Base-by-base conservation (phyloP, 2,113 vertebrate genomes). In the Cygnus atratus region DNA sequence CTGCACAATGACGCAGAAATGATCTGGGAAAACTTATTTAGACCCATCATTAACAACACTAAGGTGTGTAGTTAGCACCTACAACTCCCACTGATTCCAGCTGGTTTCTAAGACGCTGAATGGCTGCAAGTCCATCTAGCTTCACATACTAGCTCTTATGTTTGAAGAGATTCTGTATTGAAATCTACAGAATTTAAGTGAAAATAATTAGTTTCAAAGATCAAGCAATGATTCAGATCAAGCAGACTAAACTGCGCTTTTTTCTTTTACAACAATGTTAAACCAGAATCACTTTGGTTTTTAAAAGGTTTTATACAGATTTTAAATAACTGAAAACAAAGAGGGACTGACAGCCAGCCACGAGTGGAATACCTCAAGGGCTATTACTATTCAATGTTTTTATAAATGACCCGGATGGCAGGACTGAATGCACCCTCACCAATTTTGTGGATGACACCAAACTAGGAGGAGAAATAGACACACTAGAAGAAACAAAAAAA, bases 401-500 rank as follows among this genome's bases (percentile, higher is more conserved):
- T 70, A 87, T 43, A 59, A 91, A 54, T 11, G 0, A 78, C 17
- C 54, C 3, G 21, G 41, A 72, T 41, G 37, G 84, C 52, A 67
- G 21, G n/a, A 61, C 41, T 0, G 1, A 61, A n/a, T 0, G 1
- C 20, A 79, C 22, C 22, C 29, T 75, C 73, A 48, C 5, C 43
- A 43, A 16, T 87, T 85, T 15, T 70, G 61, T 22, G 20, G 57
- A 43, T 65, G 26, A 84, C 48, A 68, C 18, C 7, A 5, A 77
- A 63, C 20, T 15, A 29, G 57, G 18, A 77, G 18, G 10, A 84
- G 31, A 84, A 92, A 77, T 1, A 85, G 16, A 62, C 33, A 71
- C 1, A 66, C 3, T 41, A 85, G 74, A 89, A 79, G 26, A 13
- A 79, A 90, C 39, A 85, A 88, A 90, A 90, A 24, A 13, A 79